A percentile compares a stretch with the other conserved stretches of the same genome.
phyloP scores from a whole-genome alignment of 2,113 vertebrate species.

The Caranx melampygus region DNA sequence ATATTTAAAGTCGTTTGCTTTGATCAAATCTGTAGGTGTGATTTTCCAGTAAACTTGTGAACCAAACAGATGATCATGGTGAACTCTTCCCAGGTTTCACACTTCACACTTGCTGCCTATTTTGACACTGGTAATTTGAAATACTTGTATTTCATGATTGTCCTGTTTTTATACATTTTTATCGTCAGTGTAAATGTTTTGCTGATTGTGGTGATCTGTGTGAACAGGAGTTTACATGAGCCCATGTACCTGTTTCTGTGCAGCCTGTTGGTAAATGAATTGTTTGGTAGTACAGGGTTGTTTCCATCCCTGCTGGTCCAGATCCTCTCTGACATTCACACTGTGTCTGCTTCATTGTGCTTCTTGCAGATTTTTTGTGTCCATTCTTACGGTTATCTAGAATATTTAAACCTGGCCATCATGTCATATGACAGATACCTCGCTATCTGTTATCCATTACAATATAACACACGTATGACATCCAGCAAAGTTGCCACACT shows the following conservation, averaged over 20 bases:
- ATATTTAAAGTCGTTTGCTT: too few relatives aligned
- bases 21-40: too few relatives aligned
- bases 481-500: accelerated
- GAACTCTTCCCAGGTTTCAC: neutral
- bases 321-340: neutral
- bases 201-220: neutral
- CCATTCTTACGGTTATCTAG: too few relatives aligned
- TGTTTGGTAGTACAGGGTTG: constrained; percentile 6
- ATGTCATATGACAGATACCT: constrained; percentile 26
- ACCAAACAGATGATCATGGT: neutral
- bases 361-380: too few relatives aligned
- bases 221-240: constrained; percentile 3
- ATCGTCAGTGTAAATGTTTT: neutral
- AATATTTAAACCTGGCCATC: constrained; percentile 43
- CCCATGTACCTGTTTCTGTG: constrained; percentile 10
- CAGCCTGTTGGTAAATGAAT: constrained; percentile 23
- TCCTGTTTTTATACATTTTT: neutral
- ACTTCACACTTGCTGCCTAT: constrained; percentile 3
- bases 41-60: too few relatives aligned
- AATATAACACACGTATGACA: constrained; percentile 2
- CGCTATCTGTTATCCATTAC: constrained; percentile 13
- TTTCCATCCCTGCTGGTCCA: constrained; percentile 11
- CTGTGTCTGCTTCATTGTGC: too few relatives aligned
- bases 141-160: neutral
- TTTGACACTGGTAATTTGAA: neutral